A percentile compares a stretch with the other conserved stretches of the same genome.
phyloP scores from a whole-genome alignment of 1,140 invertebrate genomes.

The Saccostrea cuccullata region DNA sequence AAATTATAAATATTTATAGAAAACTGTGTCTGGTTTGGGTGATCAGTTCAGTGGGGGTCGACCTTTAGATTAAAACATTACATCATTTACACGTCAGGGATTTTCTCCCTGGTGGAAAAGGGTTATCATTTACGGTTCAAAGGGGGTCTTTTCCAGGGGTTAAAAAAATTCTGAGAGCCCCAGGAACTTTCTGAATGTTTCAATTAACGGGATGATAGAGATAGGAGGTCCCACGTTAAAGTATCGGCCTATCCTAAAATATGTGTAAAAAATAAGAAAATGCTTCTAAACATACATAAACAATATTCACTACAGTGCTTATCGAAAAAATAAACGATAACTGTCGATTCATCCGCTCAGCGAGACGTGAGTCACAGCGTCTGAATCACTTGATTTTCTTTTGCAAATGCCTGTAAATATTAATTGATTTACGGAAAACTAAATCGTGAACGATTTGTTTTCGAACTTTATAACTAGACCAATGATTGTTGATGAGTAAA shows the following conservation, averaged over 20 bases:
- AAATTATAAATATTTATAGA: constrained; percentile 14
- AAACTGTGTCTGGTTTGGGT: constrained; percentile 1
- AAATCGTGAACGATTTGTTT: not conserved
- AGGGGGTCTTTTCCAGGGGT: not conserved
- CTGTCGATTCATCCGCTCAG: constrained; percentile 20
- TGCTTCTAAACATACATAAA: not conserved
- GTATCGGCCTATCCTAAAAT: constrained; percentile 3
- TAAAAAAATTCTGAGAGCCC: not conserved
- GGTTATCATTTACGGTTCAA: not conserved
- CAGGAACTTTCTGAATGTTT: not conserved
- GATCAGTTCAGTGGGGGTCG: not conserved
- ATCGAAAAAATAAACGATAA: constrained; percentile 16
- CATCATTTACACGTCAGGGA: not conserved
- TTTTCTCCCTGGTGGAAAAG: not conserved
- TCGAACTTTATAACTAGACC: not conserved
- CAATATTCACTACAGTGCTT: constrained; percentile 1
- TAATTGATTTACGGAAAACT: constrained; percentile 9
- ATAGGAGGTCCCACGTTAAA: not conserved
- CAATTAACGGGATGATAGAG: not conserved
- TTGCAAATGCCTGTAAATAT: not conserved
- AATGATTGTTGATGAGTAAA: not conserved
- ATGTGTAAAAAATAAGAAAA: not conserved
- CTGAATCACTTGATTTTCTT: not conserved
- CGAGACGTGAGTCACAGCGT: not conserved
- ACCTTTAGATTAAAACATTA: not conserved